Conservation (phyloP, 1,140 invertebrate genomes). For the Tachypleus tridentatus region DNA sequence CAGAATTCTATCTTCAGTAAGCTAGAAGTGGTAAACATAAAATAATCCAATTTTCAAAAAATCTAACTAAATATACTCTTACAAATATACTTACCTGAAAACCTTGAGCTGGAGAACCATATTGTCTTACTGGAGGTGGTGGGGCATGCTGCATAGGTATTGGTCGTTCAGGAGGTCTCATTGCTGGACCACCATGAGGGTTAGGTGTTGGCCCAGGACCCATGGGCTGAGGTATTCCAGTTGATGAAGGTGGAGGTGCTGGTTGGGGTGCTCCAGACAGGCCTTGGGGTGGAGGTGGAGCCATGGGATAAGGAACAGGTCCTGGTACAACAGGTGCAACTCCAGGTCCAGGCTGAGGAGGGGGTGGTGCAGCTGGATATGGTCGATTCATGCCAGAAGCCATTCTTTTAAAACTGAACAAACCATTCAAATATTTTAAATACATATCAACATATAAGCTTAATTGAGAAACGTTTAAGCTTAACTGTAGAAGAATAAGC, state of each 20-base stretch:
- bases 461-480: no score
- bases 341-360: conserved; percentile 1
- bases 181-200: conserved; percentile 33
- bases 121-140: conserved; percentile 36
- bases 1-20: no score
- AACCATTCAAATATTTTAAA: no score
- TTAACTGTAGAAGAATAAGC: no score
- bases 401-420: no score
- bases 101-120: conserved; percentile 44
- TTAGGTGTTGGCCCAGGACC: conserved; percentile 43
- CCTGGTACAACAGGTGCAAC: conserved; percentile 6
- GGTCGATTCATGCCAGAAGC: no score
- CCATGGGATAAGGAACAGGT: not conserved
- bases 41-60: no score
- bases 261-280: conserved; percentile 44
- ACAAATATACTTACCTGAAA: conserved; percentile 42
- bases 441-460: no score
- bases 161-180: conserved; percentile 36
- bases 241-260: conserved; percentile 35
- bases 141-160: conserved; percentile 11
- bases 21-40: no score
- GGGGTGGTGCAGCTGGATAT: not conserved
- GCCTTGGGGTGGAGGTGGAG: conserved; percentile 27
- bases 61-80: conserved; percentile 3
- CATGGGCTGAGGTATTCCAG: conserved; percentile 40